Base-by-base conservation (phyloP, 1,140 invertebrate genomes). In the Aricia agestis region DNA sequence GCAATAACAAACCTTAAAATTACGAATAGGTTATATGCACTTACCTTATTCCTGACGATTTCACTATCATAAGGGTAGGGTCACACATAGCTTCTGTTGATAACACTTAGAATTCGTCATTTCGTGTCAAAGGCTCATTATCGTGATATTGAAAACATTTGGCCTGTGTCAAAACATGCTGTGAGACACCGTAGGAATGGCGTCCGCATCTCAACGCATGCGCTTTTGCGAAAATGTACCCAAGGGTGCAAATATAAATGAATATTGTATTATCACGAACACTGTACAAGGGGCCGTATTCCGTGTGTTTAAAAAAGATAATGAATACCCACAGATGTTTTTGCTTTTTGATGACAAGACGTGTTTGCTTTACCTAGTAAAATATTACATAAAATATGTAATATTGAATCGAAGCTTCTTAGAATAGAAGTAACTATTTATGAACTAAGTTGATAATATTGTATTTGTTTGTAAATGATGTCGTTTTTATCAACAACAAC, bases 111-210 rank as follows among this genome's bases (percentile, higher is more conserved):
- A 77, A 82, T 72, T 72, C 72, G 71, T 77, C 77, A 85, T 86
- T 88, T 90, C 87, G 87, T 90, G 87, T 88, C 87, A 90, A 90
- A 85, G 87, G 82, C 84, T 84, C 89, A 90, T 91, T 89, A 90
- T 69, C 67, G 68, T 68, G 68, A 63, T 78, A 75, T 75, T 73
- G 66, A 72, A 78, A 79, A 79, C 82, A 86, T 87, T 84, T 84
- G 80, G 75, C 78, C 80, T 77, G 84, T 80, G 84, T 89, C 87
- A 90, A 90, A 89, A 91, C 86, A 91, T 78, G 81, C 76, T 74
- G 79, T 80, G 78, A 82, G 81, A 82, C 83, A 87, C 85, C 86
- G 81, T 86, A 76, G 82, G 84, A 82, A 86, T 89, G 85, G 87
- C 86, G 89, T 88, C 84, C 73, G 81, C 75, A 75, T 80, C 80